Conservation (phyloP, 2,797 vertebrate species). For the Sebastes cheni region DNA sequence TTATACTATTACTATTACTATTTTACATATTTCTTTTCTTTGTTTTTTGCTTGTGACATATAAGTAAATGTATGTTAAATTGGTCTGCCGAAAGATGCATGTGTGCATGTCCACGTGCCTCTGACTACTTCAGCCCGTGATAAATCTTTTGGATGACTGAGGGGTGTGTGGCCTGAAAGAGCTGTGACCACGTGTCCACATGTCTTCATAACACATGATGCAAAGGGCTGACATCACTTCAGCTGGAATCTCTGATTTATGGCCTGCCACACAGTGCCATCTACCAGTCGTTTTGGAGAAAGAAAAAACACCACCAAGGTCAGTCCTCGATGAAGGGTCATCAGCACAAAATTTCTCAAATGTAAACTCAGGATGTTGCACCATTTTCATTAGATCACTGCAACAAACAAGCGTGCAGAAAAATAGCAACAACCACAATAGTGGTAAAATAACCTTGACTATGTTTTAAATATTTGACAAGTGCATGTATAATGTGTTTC, state of each 20-base stretch:
- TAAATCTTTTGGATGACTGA: constrained; percentile 46
- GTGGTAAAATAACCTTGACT: not conserved
- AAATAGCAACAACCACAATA: not conserved
- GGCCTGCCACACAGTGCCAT: constrained; percentile 42
- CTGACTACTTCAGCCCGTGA: not conserved
- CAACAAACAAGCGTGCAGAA: not conserved
- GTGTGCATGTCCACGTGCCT: constrained; percentile 12
- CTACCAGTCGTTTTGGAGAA: constrained; percentile 42
- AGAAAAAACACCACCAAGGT: constrained; percentile 62
- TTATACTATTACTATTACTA: too few relatives aligned
- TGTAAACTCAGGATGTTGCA: not conserved
- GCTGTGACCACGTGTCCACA: constrained; percentile 47
- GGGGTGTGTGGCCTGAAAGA: constrained; percentile 46
- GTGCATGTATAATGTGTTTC: not conserved
- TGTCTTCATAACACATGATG: constrained; percentile 74
- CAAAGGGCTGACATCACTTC: constrained; percentile 77
- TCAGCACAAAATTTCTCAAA: not conserved
- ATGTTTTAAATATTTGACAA: not conserved
- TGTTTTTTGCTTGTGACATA: not conserved
- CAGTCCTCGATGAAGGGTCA: constrained; percentile 46
- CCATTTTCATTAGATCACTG: not conserved
- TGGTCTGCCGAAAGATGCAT: constrained; percentile 7
- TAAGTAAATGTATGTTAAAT: not conserved
- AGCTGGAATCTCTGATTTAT: constrained; percentile 72
- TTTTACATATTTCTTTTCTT: not conserved